Evolutionary conservation across 2,113 vertebrate genomes (phyloP), one percentile per base, ranked within the genome.

Genomic region (Boulengeromyrus knoepffleri): DNA sequence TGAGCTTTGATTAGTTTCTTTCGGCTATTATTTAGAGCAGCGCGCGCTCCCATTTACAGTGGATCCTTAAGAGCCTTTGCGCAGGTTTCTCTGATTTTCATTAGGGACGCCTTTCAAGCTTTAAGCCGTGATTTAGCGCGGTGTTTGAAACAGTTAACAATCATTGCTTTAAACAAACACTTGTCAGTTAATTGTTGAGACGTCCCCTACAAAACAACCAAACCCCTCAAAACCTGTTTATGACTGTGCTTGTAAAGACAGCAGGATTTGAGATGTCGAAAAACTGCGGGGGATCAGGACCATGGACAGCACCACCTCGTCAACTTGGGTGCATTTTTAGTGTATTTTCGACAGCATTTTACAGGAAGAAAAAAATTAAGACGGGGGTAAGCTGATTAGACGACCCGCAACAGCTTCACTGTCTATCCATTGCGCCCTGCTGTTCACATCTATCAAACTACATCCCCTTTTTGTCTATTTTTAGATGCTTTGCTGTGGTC

Each of bases 371-470:
- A 53, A 77, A 83, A 52, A 15, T 19, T 80, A 85, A 89, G 91
- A 84, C 24, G 24, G 47, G 19, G 45, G 19, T 47, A 53, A 56
- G 70, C 24, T n/a, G 85, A 88, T 58, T 39, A 47, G 12, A 53
- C 77, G 50, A 50, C 15, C 21, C 2, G 53, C 17, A 88, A 66
- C 21, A 46, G 13, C 46, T 12, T 87, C 47, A 87, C 31, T 50
- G 50, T 53, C 50, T 89, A 31, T 36, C 47, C 66, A 52, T 21
- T 27, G 39, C 39, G 5, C 39, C 88, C 56, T 49, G 58, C 88
- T 88, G 88, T 58, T 74, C 88, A 47, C 42, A 88, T 88, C 58
- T 88, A 88, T 66, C 56, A 70, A 56, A 87, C 50, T 53, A 53
- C 50, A 21, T 85, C 19, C 50, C 85, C 85, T 36, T 27, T 53